These are phyloP conservation scores for Lytechinus pictus DNA, from an alignment of 35 echinoderm and acorn worm genomes.

Conservation along the genomic window DNA sequence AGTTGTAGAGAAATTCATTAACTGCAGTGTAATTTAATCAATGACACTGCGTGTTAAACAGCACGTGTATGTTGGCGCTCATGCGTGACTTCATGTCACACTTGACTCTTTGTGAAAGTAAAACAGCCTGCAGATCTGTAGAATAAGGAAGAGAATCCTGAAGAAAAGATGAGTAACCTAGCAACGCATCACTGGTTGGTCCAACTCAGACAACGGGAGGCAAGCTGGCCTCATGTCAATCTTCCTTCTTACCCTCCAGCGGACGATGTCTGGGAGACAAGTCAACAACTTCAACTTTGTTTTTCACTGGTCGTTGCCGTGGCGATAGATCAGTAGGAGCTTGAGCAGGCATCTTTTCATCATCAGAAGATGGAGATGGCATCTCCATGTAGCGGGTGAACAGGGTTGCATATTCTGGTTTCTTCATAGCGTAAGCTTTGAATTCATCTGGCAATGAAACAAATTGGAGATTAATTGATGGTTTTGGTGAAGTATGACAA, in stretches of 20 bases:
- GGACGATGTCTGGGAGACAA: slow-evolving; percentile 11
- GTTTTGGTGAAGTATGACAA: not conserved
- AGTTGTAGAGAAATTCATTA: too few species aligned
- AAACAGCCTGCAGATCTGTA: not conserved
- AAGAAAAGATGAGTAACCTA: not conserved
- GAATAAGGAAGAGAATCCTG: not conserved
- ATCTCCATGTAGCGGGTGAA: slow-evolving; percentile 75
- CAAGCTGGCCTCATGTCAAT: slow-evolving; percentile 52
- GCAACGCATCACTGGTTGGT: not conserved
- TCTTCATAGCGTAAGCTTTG: slow-evolving; percentile 80
- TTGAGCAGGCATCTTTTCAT: not conserved
- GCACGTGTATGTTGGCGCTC: too few species aligned
- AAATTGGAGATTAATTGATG: not conserved
- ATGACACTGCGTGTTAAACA: too few species aligned
- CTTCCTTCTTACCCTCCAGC: slow-evolving; percentile 31
- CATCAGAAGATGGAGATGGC: not conserved
- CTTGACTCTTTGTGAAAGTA: too few species aligned
- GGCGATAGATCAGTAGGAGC: not conserved
- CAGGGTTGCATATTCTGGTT: slow-evolving; percentile 88
- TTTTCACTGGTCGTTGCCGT: not conserved
- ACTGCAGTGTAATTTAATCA: too few species aligned
- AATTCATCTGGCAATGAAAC: slow-evolving; percentile 72
- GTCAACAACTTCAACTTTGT: not conserved
- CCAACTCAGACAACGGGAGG: slow-evolving; percentile 41
- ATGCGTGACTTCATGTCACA: too few species aligned